These are phyloP conservation scores for Meghimatium bilineatum DNA, from an alignment of 2,888 invertebrate genomes.

Conservation along the genomic window DNA sequence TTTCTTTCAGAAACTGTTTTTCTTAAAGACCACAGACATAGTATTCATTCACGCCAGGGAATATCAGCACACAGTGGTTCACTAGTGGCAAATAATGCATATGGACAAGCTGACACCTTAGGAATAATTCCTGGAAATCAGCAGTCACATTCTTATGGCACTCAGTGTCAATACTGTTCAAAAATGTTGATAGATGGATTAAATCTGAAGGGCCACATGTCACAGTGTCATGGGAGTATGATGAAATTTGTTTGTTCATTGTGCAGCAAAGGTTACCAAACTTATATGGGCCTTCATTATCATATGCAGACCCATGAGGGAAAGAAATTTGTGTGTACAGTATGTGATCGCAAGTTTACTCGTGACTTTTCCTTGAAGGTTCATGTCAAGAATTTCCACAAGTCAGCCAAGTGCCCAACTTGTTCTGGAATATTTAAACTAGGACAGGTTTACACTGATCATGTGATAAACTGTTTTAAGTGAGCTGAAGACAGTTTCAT, in stretches of 20 bases:
- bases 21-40: constrained; percentile 22
- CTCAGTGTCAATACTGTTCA: constrained; percentile 16
- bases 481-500: background rate
- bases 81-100: background rate
- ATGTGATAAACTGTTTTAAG: constrained; percentile 33
- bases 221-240: constrained; percentile 26
- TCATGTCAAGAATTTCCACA: constrained; percentile 40
- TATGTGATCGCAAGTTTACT: constrained; percentile 41
- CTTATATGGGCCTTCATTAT: constrained; percentile 30
- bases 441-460: constrained; percentile 27
- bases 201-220: constrained; percentile 27
- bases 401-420: constrained; percentile 13
- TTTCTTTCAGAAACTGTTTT: constrained; percentile 24
- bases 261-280: constrained; percentile 44
- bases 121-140: background rate
- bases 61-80: background rate
- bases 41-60: constrained; percentile 12
- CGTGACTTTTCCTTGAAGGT: constrained; percentile 28
- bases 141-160: constrained; percentile 6
- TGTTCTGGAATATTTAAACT: constrained; percentile 25
- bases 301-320: constrained; percentile 39
- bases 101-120: constrained; percentile 11
- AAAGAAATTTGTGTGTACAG: constrained; percentile 40
- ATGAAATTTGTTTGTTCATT: constrained; percentile 37
- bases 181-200: background rate